Evolutionary conservation across 1,140 invertebrate genomes (phyloP), one percentile per base, ranked within the genome.

Genomic region (Zaprionus vittiger): DNA sequence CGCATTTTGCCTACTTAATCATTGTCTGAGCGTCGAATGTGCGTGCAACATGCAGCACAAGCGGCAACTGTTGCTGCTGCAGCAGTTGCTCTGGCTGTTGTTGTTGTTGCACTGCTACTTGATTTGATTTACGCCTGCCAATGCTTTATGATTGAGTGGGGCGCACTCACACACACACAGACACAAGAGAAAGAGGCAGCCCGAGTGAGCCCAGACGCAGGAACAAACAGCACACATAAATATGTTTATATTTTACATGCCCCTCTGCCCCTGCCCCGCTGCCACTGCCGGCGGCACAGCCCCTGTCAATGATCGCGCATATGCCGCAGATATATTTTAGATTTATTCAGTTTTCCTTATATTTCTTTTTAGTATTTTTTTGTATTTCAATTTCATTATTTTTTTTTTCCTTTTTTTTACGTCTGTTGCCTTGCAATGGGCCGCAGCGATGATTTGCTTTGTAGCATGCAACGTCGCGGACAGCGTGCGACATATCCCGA

Each of bases 371-470:
- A 38, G 37, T 38, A 38, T 75, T 65, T 49, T 62, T 63, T 37
- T 41, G 15, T 62, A 64, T 66, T 57, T 56, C 22, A 52, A 66
- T 67, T 34, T 55, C 20, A 37, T 37, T 54, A 61, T 44, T 26
- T 24, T 61, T 56, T 41, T n/a, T 65, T 61, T 73, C 73, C 60
- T 76, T 77, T 87, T 85, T 91, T 91, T 84, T 91, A 83, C 91
- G 91, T 92, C 91, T 92, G 91, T 82, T 92, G 91, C 91, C 73
- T 89, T 80, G 91, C 91, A 92, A 92, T 91, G 91, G 91, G 91
- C 86, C 91, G 91, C 83, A 81, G 78, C 91, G 73, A 76, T 61
- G 69, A 76, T 79, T 81, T 75, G 71, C 68, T 83, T 89, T 87
- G 84, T 89, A 80, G 81, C 84, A 78, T 81, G 84, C 84, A 75